Evolutionary conservation across 1,140 invertebrate genomes (phyloP).

Genomic region (Antheraea mylitta): DNA sequence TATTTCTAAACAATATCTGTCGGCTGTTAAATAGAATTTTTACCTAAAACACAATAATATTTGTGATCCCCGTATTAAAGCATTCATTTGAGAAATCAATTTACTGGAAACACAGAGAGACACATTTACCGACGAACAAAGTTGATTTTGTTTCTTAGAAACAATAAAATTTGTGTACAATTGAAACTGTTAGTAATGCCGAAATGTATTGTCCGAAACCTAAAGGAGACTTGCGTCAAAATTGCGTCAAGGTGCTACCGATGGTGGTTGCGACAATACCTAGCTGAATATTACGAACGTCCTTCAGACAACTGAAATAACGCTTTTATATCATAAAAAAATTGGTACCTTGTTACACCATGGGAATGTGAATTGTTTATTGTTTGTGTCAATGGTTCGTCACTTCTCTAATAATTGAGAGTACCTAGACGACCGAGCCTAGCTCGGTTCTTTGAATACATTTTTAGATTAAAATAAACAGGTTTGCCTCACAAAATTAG

Average conservation of each 20-base stretch:
- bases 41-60: no score
- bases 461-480: no score
- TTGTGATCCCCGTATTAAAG: no score
- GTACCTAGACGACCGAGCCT: no score
- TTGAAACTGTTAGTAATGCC: constrained; percentile 18
- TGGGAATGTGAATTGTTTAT: neutral
- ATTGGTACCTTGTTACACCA: neutral
- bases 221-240: constrained; percentile 29
- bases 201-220: constrained; percentile 32
- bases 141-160: neutral
- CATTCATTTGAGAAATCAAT: no score
- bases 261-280: constrained; percentile 27
- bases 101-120: no score
- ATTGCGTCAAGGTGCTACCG: constrained; percentile 21
- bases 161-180: constrained; percentile 43
- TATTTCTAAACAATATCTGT: no score
- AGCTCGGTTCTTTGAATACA: no score
- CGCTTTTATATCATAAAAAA: constrained; percentile 15
- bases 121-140: no score
- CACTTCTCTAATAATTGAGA: neutral
- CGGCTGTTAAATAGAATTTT: no score
- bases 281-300: constrained; percentile 19
- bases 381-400: neutral
- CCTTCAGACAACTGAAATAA: constrained; percentile 19
- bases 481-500: no score